Conservation (phyloP, 2,888 invertebrate species). For the Archips crataeganus region DNA sequence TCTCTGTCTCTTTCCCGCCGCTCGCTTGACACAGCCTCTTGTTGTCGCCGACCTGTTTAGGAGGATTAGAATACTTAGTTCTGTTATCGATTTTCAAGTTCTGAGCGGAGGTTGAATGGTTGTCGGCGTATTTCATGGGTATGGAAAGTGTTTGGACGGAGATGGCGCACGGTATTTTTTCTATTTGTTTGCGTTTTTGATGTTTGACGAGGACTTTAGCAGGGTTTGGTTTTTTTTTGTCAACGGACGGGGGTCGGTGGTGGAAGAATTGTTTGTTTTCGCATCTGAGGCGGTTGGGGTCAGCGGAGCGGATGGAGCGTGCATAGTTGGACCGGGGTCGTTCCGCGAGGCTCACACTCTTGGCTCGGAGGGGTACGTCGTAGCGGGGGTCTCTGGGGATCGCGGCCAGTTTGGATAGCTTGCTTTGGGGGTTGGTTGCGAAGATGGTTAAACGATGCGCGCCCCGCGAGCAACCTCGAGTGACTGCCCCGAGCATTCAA, state of each 20-base stretch:
- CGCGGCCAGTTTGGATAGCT: constrained; percentile 59
- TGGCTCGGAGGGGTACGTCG: constrained; percentile 69
- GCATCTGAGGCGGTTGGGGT: constrained; percentile 59
- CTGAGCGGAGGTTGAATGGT: constrained; percentile 67
- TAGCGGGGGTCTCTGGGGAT: constrained; percentile 54
- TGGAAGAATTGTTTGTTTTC: constrained; percentile 63
- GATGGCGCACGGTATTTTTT: constrained; percentile 73
- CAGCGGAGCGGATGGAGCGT: constrained; percentile 70
- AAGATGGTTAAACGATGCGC: constrained; percentile 35
- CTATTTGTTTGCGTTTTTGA: constrained; percentile 66
- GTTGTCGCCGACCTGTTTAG: constrained; percentile 78
- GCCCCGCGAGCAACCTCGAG: constrained; percentile 58
- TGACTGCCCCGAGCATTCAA: constrained; percentile 68
- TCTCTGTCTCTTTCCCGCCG: constrained; percentile 79
- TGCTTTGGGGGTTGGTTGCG: neutral
- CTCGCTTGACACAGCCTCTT: constrained; percentile 77
- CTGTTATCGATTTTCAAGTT: constrained; percentile 62
- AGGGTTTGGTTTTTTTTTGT: constrained; percentile 51
- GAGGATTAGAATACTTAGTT: constrained; percentile 74
- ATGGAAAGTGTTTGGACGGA: constrained; percentile 76
- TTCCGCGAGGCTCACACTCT: constrained; percentile 73
- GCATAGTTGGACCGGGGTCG: constrained; percentile 72
- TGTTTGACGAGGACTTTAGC: constrained; percentile 63
- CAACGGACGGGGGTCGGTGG: constrained; percentile 50
- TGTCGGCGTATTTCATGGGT: constrained; percentile 77